Percentiles rank a stretch among this genome's conserved stretches.
Evolutionary conservation across 2,888 invertebrate species (phyloP).

Genomic region (Lithosia quadra): DNA sequence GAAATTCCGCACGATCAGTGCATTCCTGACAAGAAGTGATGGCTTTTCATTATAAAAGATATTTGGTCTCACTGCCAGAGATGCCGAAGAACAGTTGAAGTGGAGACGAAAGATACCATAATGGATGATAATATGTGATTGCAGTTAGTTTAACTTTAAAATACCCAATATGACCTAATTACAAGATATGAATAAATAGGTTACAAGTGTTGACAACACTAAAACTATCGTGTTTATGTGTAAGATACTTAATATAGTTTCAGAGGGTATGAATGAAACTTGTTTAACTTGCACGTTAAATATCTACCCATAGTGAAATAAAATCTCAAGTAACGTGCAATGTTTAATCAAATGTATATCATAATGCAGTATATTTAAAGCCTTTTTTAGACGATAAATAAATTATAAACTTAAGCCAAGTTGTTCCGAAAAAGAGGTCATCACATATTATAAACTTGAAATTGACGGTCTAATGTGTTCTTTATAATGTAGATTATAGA

Average conservation of each 20-base stretch:
- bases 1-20: too few species aligned
- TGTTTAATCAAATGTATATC: neutral
- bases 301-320: neutral
- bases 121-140: slow-evolving; percentile 10
- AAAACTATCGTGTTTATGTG: too few species aligned
- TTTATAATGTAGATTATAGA: slow-evolving; percentile 49
- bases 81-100: neutral
- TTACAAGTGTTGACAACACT: too few species aligned
- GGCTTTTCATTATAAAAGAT: too few species aligned
- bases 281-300: neutral
- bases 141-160: neutral
- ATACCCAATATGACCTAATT: neutral
- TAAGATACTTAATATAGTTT: neutral
- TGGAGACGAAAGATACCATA: too few species aligned
- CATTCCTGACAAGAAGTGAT: too few species aligned
- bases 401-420: slow-evolving; percentile 4
- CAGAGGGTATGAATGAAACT: neutral
- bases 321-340: neutral
- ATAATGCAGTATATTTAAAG: neutral
- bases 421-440: slow-evolving; percentile 33
- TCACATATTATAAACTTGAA: slow-evolving; percentile 57
- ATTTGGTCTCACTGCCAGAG: neutral
- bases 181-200: neutral
- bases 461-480: slow-evolving; percentile 52
- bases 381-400: neutral